Percentiles rank a stretch among this genome's conserved stretches.
Conservation (phyloP, 2,888 invertebrate genomes). For the Drosophila cognata region DNA sequence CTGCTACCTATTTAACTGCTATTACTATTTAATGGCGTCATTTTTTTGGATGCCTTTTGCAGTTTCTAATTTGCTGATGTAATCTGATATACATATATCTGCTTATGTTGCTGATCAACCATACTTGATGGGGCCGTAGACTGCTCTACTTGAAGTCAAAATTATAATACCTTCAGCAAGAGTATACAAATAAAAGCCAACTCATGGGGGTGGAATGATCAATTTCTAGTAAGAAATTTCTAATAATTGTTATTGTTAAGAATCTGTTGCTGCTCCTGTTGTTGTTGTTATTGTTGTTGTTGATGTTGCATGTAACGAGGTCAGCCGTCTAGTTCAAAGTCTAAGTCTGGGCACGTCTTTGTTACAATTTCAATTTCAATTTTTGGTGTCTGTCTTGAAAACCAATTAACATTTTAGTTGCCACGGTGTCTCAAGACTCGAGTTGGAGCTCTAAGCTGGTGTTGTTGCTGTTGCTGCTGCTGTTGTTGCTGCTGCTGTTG, state of each 20-base stretch:
- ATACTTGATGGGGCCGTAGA: background rate
- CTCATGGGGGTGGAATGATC: constrained; percentile 30
- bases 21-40: background rate
- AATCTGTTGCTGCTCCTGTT: background rate
- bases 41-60: fast-evolving
- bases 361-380: constrained; percentile 59
- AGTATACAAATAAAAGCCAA: background rate
- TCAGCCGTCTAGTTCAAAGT: constrained; percentile 43
- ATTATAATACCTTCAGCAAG: background rate
- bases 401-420: constrained; percentile 71
- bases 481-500: constrained; percentile 10
- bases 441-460: background rate
- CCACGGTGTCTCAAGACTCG: constrained; percentile 20
- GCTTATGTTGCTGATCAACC: background rate
- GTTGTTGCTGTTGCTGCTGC: background rate
- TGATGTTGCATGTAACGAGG: constrained; percentile 52
- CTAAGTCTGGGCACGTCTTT: constrained; percentile 70
- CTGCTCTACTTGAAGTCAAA: background rate
- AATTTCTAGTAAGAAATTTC: constrained; percentile 39
- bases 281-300: background rate
- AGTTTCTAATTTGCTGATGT: background rate
- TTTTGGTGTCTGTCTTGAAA: constrained; percentile 49
- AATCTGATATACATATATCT: background rate
- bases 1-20: background rate
- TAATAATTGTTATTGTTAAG: constrained; percentile 11